Evolutionary conservation across 2,797 vertebrate species (phyloP).

Genomic region (Lepidocolaptes lacrymiger): DNA sequence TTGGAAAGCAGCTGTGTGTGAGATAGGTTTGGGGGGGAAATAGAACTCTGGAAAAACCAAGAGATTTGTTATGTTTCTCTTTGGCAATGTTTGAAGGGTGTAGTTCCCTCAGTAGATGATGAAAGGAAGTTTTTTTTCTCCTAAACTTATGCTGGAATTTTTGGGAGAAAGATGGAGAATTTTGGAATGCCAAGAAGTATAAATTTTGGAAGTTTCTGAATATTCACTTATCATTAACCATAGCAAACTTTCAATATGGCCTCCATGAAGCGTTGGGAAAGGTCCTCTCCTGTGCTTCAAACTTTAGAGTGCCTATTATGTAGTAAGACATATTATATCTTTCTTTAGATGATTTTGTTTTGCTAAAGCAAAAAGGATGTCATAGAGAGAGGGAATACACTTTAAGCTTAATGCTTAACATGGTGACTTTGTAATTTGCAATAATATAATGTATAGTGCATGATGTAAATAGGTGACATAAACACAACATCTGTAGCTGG

Average conservation of each 20-base stretch:
- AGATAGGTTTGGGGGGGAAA: background rate
- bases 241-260: background rate
- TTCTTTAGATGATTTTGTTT: background rate
- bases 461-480: background rate
- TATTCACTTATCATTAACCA: background rate
- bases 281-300: background rate
- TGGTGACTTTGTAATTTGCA: background rate
- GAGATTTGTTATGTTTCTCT: background rate
- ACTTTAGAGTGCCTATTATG: background rate
- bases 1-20: background rate
- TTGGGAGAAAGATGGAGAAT: background rate
- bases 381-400: background rate
- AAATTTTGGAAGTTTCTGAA: background rate
- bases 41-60: background rate
- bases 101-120: accelerated
- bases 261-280: background rate
- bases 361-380: background rate
- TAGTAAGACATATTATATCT: background rate
- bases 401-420: background rate
- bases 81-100: background rate
- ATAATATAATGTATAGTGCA: background rate
- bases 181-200: background rate
- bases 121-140: background rate
- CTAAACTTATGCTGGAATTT: background rate
- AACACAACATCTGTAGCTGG: background rate